Conservation (phyloP, 2,888 invertebrate genomes). For the Melanotus villosus region DNA sequence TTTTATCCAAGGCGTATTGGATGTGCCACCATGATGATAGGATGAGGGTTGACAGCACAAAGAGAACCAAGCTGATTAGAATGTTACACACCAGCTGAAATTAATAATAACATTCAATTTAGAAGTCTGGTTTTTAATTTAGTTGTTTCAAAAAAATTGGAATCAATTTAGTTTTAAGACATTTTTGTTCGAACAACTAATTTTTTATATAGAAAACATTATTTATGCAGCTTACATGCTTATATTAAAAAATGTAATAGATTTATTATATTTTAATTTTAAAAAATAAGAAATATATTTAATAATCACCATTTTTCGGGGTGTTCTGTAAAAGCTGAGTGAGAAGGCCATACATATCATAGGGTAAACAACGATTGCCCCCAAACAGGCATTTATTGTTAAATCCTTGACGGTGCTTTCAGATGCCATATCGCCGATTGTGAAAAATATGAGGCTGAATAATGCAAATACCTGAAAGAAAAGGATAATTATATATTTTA, state of each 20-base stretch:
- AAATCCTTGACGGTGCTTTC: slow-evolving; percentile 3
- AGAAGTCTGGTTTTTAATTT: not conserved
- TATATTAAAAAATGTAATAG: not conserved
- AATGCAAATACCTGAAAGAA: slow-evolving; percentile 19
- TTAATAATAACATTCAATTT: too few relatives aligned
- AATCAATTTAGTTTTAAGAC: too few relatives aligned
- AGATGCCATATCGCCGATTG: slow-evolving; percentile 3
- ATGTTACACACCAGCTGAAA: slow-evolving; percentile 18
- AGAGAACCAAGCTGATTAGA: slow-evolving; percentile 6
- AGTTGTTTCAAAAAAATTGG: not conserved
- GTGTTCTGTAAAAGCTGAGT: slow-evolving; percentile 4
- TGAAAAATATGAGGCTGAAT: slow-evolving; percentile 6
- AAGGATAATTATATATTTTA: too few relatives aligned
- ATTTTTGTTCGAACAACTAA: too few relatives aligned
- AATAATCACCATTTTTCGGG: slow-evolving; percentile 15
- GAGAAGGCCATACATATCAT: slow-evolving; percentile 18
- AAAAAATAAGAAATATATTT: too few relatives aligned
- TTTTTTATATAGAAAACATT: too few relatives aligned
- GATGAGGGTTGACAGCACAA: slow-evolving; percentile 3
- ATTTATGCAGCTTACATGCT: too few relatives aligned
- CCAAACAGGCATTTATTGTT: slow-evolving; percentile 15
- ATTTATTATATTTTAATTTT: not conserved
- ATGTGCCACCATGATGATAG: slow-evolving; percentile 35
- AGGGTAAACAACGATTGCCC: slow-evolving; percentile 17
- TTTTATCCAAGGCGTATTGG: slow-evolving; percentile 8